Conservation (phyloP, 92 coral and sea anemone genomes). For the Actinernus sp. region DNA sequence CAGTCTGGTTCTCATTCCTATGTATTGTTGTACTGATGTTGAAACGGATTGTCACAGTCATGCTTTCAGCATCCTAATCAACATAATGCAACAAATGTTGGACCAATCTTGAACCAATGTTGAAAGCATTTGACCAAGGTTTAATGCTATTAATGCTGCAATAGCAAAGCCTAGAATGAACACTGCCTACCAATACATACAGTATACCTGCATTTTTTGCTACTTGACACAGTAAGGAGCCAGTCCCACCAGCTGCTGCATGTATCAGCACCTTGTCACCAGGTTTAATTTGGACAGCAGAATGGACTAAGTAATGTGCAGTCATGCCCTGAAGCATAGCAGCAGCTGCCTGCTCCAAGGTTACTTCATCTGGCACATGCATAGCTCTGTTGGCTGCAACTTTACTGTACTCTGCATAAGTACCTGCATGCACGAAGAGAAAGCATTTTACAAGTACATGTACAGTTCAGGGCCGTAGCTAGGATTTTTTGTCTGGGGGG, state of each 20-base stretch:
- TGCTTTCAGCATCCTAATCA: no score
- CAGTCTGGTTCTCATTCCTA: no score
- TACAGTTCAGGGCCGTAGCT: no score
- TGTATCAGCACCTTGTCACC: constrained; percentile 63
- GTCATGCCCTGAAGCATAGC: constrained; percentile 78
- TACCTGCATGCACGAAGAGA: constrained; percentile 13
- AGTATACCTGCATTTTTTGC: constrained; percentile 66
- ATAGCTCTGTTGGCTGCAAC: constrained; percentile 51
- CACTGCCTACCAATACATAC: not conserved
- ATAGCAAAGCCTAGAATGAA: not conserved
- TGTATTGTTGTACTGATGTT: no score
- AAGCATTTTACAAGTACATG: no score
- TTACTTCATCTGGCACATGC: constrained; percentile 32
- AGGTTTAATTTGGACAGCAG: constrained; percentile 50
- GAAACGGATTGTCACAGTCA: no score
- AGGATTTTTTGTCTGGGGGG: no score
- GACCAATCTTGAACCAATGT: no score
- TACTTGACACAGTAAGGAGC: constrained; percentile 61
- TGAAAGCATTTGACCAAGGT: no score
- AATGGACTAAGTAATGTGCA: constrained; percentile 64
- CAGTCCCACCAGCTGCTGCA: constrained; percentile 81
- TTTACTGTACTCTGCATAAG: constrained; percentile 59
- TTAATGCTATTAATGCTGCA: no score
- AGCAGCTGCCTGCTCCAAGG: constrained; percentile 57
- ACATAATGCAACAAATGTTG: no score